Conservation (phyloP, 92 coral and sea anemone genomes). For the Parazoanthus darwini region DNA sequence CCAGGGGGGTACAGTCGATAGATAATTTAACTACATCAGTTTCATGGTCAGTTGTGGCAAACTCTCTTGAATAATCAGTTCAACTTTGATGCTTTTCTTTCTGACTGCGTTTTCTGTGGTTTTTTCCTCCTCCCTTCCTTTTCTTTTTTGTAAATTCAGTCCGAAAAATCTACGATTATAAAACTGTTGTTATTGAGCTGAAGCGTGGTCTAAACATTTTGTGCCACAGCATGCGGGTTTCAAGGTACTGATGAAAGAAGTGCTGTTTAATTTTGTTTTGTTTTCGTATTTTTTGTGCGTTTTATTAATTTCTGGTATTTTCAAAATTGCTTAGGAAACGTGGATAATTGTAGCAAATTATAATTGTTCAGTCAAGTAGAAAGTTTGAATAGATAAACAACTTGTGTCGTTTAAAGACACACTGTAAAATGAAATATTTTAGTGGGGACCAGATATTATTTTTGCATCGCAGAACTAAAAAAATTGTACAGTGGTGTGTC, state of each 20-base stretch:
- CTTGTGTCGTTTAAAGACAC: neutral
- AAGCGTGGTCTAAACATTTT: no score
- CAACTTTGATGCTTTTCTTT: no score
- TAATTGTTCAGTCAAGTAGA: neutral
- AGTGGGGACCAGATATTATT: neutral
- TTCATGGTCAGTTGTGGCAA: no score
- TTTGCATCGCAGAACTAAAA: neutral
- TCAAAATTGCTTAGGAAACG: constrained; percentile 1
- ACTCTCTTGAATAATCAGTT: no score
- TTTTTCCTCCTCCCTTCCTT: no score
- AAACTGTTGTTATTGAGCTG: no score
- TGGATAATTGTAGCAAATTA: neutral
- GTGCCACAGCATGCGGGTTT: neutral
- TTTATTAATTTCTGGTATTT: neutral
- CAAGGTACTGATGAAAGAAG: neutral
- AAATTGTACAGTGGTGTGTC: neutral
- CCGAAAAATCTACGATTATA: no score
- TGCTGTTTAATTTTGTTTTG: neutral
- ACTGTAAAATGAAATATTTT: neutral
- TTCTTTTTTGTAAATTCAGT: no score
- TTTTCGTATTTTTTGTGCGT: neutral
- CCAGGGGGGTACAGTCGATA: no score
- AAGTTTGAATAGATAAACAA: neutral
- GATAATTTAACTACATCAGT: no score
- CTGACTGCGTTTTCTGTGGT: no score